phyloP scores from a whole-genome alignment of 2,888 invertebrate species.

The Rotaria sp. region DNA sequence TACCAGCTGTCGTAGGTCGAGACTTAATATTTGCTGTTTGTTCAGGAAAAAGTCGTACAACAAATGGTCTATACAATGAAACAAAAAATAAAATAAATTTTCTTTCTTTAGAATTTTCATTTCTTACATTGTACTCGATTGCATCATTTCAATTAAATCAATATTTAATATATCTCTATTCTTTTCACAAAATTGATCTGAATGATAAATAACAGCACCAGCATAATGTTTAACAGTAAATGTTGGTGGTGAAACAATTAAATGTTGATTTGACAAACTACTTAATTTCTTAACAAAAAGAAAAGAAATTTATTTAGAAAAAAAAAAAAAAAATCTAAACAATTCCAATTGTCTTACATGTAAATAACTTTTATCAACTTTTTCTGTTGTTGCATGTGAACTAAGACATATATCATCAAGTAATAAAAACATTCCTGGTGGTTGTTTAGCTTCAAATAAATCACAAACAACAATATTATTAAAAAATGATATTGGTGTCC shows the following conservation, averaged over 20 bases:
- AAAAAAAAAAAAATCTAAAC: constrained; percentile 42
- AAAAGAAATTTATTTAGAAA: constrained; percentile 18
- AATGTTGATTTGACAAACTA: constrained; percentile 51
- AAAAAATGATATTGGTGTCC: constrained; percentile 66
- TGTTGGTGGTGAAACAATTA: constrained; percentile 52
- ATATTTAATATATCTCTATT: constrained; percentile 65
- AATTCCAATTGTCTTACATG: constrained; percentile 48
- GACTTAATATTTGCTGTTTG: constrained; percentile 58
- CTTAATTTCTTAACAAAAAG: constrained; percentile 58
- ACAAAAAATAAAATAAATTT: neutral
- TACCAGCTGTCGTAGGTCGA: constrained; percentile 64
- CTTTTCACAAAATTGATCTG: constrained; percentile 65
- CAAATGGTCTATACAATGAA: constrained; percentile 43
- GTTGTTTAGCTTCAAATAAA: constrained; percentile 62
- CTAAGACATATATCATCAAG: constrained; percentile 67
- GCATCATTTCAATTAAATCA: constrained; percentile 65
- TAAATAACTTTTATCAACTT: constrained; percentile 61
- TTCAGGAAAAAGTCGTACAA: constrained; percentile 62
- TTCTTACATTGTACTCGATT: constrained; percentile 61
- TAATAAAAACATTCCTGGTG: constrained; percentile 63
- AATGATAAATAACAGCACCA: constrained; percentile 63
- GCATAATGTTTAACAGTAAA: constrained; percentile 66
- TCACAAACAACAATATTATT: constrained; percentile 68
- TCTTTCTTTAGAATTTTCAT: neutral
- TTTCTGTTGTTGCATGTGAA: constrained; percentile 64